phyloP scores from a whole-genome alignment of 2,113 vertebrate genomes.

The Cryptomyrus ogoouensis region DNA sequence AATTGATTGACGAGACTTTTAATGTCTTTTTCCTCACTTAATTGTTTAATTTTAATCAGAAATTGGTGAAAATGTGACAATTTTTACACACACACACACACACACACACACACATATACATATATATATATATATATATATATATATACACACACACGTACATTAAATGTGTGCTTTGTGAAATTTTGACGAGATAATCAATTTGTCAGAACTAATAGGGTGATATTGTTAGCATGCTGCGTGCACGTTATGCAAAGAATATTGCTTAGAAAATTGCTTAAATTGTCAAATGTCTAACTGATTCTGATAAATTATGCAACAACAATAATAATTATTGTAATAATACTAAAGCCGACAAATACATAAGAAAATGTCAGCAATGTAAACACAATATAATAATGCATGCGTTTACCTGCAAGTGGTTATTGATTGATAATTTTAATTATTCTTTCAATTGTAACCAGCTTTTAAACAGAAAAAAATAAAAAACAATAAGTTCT shows the following conservation, averaged over 20 bases:
- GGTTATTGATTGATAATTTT: background rate
- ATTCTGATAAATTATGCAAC: background rate
- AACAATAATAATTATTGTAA: background rate
- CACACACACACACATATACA: too few relatives aligned
- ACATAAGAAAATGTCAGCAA: background rate
- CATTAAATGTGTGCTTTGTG: background rate
- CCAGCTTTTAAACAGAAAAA: background rate
- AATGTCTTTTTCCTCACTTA: background rate
- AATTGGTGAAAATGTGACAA: background rate
- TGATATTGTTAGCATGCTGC: background rate
- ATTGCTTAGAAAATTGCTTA: background rate
- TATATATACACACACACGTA: too few relatives aligned
- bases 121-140: too few relatives aligned
- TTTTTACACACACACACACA: background rate
- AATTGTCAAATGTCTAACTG: background rate
- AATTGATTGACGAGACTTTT: background rate
- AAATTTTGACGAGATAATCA: background rate
- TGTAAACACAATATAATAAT: background rate
- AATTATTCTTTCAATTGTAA: background rate
- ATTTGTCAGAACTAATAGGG: background rate
- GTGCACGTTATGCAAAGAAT: background rate
- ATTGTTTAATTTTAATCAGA: background rate
- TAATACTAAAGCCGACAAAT: background rate
- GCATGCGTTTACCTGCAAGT: background rate
- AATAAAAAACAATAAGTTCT: background rate